Base-by-base conservation (phyloP, 1,140 invertebrate species). In the Ditylenchus dipsaci region DNA sequence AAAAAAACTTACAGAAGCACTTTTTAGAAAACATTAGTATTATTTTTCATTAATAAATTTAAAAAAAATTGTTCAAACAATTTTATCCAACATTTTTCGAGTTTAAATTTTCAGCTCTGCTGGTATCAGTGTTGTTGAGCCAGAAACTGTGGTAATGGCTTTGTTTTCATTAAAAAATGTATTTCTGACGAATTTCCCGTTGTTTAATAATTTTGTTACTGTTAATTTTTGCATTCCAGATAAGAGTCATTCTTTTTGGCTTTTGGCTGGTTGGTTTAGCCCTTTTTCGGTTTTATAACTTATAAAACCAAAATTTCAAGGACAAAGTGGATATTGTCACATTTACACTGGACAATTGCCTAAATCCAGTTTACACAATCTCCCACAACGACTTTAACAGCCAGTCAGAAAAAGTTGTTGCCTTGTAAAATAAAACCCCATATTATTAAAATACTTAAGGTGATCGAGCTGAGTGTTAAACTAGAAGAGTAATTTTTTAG, bases 191-290 rank as follows among this genome's bases (percentile, higher is more conserved):
- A n/a, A n/a, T n/a, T n/a, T n/a, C n/a, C n/a, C n/a, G n/a, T n/a
- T n/a, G n/a, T n/a, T n/a, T n/a, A n/a, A n/a, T n/a, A n/a, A n/a
- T n/a, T n/a, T n/a, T n/a, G n/a, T n/a, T n/a, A n/a, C n/a, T n/a
- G n/a, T n/a, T n/a, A n/a, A n/a, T n/a, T n/a, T n/a, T n/a, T n/a
- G n/a, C n/a, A n/a, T n/a, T n/a, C n/a, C n/a, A 38, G 23, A 68
- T 82, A 42, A 61, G 69, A 21, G 78, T 80, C 17, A 77, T 80
- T 26, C 27, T 80, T 15, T 81, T 82, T 61, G 78, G 78, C 3
- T 79, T 69, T 53, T 80, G 74, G 71, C 53, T 80, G 27, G 77
- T 82, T 42, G 56, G 71, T 27, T 38, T 38, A 5, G 3, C 3
- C 33, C 11, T 5, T 38, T 38, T 38, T 38, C 11, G 3, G 3